Base-by-base conservation (phyloP, 2,113 vertebrate genomes). In the Oenanthe melanoleuca region DNA sequence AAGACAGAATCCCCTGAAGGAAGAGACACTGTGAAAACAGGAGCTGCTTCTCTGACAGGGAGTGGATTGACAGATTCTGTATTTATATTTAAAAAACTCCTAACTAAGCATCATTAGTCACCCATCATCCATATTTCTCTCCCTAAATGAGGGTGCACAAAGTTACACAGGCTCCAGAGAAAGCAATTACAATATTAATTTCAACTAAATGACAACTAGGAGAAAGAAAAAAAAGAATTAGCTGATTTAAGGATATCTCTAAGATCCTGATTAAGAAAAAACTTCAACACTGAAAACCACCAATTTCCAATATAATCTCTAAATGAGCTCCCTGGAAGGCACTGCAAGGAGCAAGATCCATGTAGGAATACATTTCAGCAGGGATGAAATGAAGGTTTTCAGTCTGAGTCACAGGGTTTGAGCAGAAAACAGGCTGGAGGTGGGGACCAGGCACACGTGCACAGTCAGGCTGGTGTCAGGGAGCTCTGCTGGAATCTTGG, bases 71-170 rank as follows among this genome's bases (percentile, higher is more conserved):
- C 93, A 93, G 92, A 31, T 67, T 87, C 93, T 75, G 60, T 89
- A 92, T 96, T 94, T 97, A 95, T 97, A 96, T 93, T 67, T 63
- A 19, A 93, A 89, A 92, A 86, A 45, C 14, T 49, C 88, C 94
- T 74, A 97, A 97, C 88, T 92, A 96, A 97, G 79, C 92, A 66
- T 64, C 56, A 65, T 89, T 95, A 96, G 73, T 95, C 53, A 87
- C 78, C 59, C 88, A 69, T 84, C 86, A 89, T 81, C 61, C 80
- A 77, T 71, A 83, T 84, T 75, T 75, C 87, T 87, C 34, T 69
- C 15, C 59, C 25, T 50, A 91, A 97, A 86, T 61, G 59, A 78
- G 64, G 85, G n/a, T 11, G 11, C 69, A 93, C 47, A 50, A 80
- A 95, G 52, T 73, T 93, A 19, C 14, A 77, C 82, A 37, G n/a